Evolutionary conservation across 92 coral and sea anemone species (phyloP).

Genomic region (Epizoanthus stellaris): DNA sequence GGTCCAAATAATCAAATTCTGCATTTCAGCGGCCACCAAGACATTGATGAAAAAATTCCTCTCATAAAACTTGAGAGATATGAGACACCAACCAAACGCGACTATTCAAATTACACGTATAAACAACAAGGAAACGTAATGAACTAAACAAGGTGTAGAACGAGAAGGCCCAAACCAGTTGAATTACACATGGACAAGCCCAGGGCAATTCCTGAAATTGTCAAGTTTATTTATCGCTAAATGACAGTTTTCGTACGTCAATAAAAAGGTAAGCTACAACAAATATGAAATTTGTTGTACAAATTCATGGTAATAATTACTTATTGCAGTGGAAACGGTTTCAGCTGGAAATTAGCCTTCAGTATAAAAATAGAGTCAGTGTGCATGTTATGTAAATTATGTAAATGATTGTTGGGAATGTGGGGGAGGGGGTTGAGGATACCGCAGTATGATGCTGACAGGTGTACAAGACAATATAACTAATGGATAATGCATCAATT

Average conservation of each 20-base stretch:
- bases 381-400: slow-evolving; percentile 14
- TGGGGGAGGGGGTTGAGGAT: slow-evolving; percentile 20
- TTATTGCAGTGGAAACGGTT: background rate
- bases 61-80: background rate
- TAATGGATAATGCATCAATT: slow-evolving; percentile 11
- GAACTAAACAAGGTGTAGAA: background rate
- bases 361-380: background rate
- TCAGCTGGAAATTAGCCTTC: background rate
- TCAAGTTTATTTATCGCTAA: background rate
- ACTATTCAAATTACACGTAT: background rate
- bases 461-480: slow-evolving; percentile 10
- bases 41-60: background rate
- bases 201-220: background rate
- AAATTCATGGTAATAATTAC: background rate
- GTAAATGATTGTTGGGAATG: background rate
- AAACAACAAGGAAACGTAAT: background rate
- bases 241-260: background rate
- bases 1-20: background rate
- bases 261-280: slow-evolving; percentile 16
- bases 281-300: background rate
- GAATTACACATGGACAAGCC: background rate
- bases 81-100: background rate
- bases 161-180: background rate
- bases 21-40: background rate
- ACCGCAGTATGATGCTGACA: background rate